Evolutionary conservation across 2,888 invertebrate species (phyloP).

Genomic region (Drosophila suboccidentalis): DNA sequence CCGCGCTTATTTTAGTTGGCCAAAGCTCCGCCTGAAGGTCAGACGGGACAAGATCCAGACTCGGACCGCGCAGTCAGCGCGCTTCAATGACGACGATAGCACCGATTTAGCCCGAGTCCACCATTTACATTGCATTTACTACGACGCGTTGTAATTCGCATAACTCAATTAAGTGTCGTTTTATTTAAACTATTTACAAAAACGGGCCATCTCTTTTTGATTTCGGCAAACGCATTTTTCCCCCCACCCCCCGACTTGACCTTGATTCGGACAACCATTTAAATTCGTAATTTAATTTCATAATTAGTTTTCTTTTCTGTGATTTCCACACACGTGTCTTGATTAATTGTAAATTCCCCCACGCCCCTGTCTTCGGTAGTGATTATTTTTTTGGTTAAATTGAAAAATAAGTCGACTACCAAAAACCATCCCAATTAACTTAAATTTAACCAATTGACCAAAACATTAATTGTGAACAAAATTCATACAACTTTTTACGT

Average conservation of each 20-base stretch:
- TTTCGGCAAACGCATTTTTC: slow-evolving; percentile 16
- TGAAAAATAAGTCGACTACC: slow-evolving; percentile 61
- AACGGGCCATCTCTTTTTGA: slow-evolving; percentile 3
- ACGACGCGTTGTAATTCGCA: slow-evolving; percentile 56
- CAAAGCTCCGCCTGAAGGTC: slow-evolving; percentile 69
- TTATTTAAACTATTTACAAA: slow-evolving; percentile 14
- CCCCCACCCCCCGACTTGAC: slow-evolving; percentile 32
- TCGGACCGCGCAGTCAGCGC: slow-evolving; percentile 61
- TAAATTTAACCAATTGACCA: slow-evolving; percentile 72
- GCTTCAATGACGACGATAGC: slow-evolving; percentile 73
- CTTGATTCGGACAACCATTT: slow-evolving; percentile 46
- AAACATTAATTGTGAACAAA: slow-evolving; percentile 60
- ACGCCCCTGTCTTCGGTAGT: slow-evolving; percentile 59
- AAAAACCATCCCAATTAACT: slow-evolving; percentile 33
- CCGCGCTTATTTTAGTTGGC: background rate
- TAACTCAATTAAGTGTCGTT: slow-evolving; percentile 40
- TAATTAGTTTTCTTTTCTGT: slow-evolving; percentile 36
- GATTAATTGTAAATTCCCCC: slow-evolving; percentile 42
- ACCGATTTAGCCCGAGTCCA: slow-evolving; percentile 48
- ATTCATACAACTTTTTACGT: slow-evolving; percentile 52
- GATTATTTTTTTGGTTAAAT: slow-evolving; percentile 56
- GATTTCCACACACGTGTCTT: slow-evolving; percentile 67
- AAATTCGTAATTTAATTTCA: slow-evolving; percentile 30
- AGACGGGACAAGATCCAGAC: slow-evolving; percentile 64
- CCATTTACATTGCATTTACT: slow-evolving; percentile 45